Percentiles rank a stretch among this genome's conserved stretches.
Conservation (phyloP, 2,797 vertebrate species). For the Ptychobarbus kaznakovi region DNA sequence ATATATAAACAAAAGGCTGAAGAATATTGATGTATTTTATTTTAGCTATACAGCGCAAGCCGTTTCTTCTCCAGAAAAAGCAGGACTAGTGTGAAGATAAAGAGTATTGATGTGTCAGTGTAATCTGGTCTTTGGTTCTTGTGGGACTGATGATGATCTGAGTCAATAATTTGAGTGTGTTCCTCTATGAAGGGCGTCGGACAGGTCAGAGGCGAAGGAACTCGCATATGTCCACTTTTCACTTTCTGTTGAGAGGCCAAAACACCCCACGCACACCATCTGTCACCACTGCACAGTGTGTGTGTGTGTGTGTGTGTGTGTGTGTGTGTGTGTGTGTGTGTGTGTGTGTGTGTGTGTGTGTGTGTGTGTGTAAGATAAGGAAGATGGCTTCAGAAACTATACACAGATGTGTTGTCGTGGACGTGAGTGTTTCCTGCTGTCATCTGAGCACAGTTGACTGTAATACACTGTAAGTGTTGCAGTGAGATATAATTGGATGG, state of each 20-base stretch:
- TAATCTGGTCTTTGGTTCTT: neutral
- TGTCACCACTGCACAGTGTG: constrained; percentile 27
- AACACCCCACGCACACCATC: constrained; percentile 30
- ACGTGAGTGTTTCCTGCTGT: constrained; percentile 10
- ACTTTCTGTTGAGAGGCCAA: constrained; percentile 6
- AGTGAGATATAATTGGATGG: constrained; percentile 6
- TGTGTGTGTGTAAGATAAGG: neutral
- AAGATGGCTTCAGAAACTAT: neutral
- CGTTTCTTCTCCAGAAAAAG: neutral
- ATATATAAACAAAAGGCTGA: neutral
- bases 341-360: too few species aligned
- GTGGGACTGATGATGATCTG: neutral
- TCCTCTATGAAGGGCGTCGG: neutral
- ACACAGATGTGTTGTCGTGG: neutral
- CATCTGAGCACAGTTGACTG: neutral
- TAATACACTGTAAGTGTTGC: constrained; percentile 3
- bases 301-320: constrained; percentile 1
- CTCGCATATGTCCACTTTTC: constrained; percentile 33
- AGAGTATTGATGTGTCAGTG: neutral
- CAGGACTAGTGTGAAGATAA: neutral
- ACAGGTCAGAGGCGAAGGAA: constrained; percentile 36
- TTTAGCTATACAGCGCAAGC: neutral
- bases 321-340: too few species aligned
- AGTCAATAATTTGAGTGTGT: constrained; percentile 3
- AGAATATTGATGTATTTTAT: neutral